phyloP scores from a whole-genome alignment of 2,888 invertebrate genomes.

The Euclidia mi region DNA sequence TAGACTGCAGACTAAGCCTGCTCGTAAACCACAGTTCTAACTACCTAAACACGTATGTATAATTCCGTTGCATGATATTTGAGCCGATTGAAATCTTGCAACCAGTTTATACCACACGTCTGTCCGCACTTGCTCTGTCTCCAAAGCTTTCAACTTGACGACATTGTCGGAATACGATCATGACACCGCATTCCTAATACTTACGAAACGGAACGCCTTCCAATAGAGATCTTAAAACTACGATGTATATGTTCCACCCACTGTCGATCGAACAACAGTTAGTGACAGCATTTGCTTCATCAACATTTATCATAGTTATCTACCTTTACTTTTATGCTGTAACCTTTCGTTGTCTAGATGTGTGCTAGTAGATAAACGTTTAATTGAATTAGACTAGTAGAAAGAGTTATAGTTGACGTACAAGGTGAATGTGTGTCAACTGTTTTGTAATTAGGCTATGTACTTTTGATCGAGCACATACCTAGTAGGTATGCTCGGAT shows the following conservation, averaged over 20 bases:
- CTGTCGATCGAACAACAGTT: slow-evolving; percentile 57
- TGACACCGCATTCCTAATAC: slow-evolving; percentile 52
- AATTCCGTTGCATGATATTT: not conserved
- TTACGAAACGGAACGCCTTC: slow-evolving; percentile 64
- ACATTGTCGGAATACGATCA: slow-evolving; percentile 53
- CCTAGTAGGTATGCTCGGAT: no score
- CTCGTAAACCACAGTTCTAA: no score
- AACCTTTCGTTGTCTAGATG: slow-evolving; percentile 47
- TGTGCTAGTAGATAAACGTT: slow-evolving; percentile 5
- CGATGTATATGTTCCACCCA: slow-evolving; percentile 65
- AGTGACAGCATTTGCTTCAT: slow-evolving; percentile 58
- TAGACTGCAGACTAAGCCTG: no score
- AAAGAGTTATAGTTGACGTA: not conserved
- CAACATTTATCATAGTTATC: slow-evolving; percentile 49
- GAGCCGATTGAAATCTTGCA: slow-evolving; percentile 7
- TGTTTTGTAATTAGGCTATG: no score
- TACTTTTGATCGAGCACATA: no score
- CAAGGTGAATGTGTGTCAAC: no score
- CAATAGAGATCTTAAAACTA: slow-evolving; percentile 58
- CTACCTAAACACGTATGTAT: no score
- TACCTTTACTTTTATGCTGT: slow-evolving; percentile 40
- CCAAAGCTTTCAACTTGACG: slow-evolving; percentile 52
- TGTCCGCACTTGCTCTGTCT: slow-evolving; percentile 38
- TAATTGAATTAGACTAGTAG: not conserved
- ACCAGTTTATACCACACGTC: slow-evolving; percentile 13